Evolutionary conservation across 2,888 invertebrate species (phyloP), one percentile per base, ranked within the genome.

Genomic region (Dorcus parallelipipedus): DNA sequence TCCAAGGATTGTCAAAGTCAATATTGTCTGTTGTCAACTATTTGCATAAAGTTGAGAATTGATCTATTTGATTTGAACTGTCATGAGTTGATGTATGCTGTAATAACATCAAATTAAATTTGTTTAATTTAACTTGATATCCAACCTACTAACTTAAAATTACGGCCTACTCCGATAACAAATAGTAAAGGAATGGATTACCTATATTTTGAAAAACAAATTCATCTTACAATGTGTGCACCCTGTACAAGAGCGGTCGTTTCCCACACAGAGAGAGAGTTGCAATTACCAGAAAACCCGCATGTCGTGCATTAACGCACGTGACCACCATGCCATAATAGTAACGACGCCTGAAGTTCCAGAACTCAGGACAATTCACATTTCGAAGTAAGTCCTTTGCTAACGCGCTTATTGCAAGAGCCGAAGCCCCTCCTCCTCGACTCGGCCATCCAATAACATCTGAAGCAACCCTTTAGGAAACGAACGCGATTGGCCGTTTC

Each of bases 231-330:
- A 47, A 47, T 2, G 6, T 5, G 9, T 9, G 3, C 9, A 47
- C 26, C 20, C 47, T 26, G 47, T 47, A 47, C 20, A 47, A 14
- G 26, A 47, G 26, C 47, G 26, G 7, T 33, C 4, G 3, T 63
- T 71, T 74, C 73, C 73, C 74, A 74, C 71, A 74, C 26, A 33
- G 6, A 5, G 26, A 33, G 26, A 5, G 26, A 26, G 26, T 3
- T 33, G 26, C 68, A 72, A 71, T 70, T 67, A 62, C 47, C 40
- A 38, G 49, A 59, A 67, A 67, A 66, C 76, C 76, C 75, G 69
- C 73, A 75, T 73, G 52, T 38, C 41, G 54, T 48, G 40, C 42
- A 38, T 20, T 48, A 55, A 52, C 42, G 43, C 64, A 66, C 64
- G 64, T 66, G 66, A 66, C 64, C 64, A 60, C 60, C 61, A 65